Conservation (phyloP, 2,113 vertebrate genomes). For the Delphinus delphis region DNA sequence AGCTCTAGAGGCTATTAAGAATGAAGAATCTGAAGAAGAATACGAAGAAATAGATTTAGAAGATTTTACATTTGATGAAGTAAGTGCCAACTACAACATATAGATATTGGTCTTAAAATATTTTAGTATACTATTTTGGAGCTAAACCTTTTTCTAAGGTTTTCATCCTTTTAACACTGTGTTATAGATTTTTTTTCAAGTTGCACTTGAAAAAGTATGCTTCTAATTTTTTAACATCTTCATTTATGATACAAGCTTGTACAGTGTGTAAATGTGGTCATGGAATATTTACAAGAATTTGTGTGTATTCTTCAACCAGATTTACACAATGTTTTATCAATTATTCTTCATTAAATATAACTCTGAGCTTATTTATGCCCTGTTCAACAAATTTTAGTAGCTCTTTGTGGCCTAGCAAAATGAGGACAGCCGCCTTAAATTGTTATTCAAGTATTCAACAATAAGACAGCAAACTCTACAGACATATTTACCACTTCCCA, state of each 20-base stretch:
- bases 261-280: neutral
- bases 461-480: neutral
- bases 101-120: neutral
- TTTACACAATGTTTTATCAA: neutral
- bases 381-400: neutral
- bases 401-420: neutral
- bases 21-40: constrained; percentile 87
- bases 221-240: neutral
- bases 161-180: neutral
- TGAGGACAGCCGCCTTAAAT: neutral
- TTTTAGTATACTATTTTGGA: neutral
- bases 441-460: neutral
- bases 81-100: constrained; percentile 79
- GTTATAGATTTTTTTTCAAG: neutral
- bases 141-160: neutral
- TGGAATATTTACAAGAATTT: neutral
- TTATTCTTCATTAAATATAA: neutral
- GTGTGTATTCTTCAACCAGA: neutral
- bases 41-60: constrained; percentile 93
- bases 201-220: neutral
- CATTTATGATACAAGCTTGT: neutral
- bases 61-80: constrained; percentile 91
- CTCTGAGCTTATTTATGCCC: neutral
- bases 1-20: constrained; percentile 88
- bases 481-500: neutral